phyloP scores from a whole-genome alignment of 2,888 invertebrate genomes.

The Rugalucina vietnamica region DNA sequence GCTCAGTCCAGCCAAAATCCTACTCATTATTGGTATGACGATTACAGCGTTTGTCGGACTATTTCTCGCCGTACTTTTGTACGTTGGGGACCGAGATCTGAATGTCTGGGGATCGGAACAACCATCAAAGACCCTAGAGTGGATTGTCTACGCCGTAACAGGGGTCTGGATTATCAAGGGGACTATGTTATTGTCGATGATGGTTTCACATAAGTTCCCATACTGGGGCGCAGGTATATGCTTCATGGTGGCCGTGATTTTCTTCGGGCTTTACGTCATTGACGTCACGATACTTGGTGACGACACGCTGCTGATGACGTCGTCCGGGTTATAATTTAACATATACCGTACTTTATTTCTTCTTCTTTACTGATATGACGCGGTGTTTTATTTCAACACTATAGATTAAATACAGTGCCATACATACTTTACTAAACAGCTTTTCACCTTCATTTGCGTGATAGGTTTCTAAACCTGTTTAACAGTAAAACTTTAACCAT shows the following conservation, averaged over 20 bases:
- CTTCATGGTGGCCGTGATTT: not conserved
- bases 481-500: too few species aligned
- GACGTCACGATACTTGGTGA: not conserved
- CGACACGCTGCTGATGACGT: not conserved
- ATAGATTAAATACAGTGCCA: too few species aligned
- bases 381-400: too few species aligned
- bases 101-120: slow-evolving; percentile 62
- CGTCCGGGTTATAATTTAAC: not conserved
- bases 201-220: slow-evolving; percentile 48
- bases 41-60: slow-evolving; percentile 25
- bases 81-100: slow-evolving; percentile 52
- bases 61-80: slow-evolving; percentile 51
- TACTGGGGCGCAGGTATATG: slow-evolving; percentile 34
- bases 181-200: slow-evolving; percentile 38
- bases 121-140: slow-evolving; percentile 46
- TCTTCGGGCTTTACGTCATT: not conserved
- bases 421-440: too few species aligned
- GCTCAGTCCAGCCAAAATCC: slow-evolving; percentile 53
- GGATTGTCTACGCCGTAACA: slow-evolving; percentile 45
- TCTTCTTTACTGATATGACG: too few species aligned
- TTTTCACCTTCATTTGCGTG: too few species aligned
- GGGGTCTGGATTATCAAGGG: slow-evolving; percentile 58
- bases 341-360: too few species aligned
- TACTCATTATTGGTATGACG: slow-evolving; percentile 57
- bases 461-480: too few species aligned